Percentiles rank a stretch among this genome's conserved stretches.
Evolutionary conservation across 2,888 invertebrate species (phyloP).

Genomic region (Polymixis lichenea): DNA sequence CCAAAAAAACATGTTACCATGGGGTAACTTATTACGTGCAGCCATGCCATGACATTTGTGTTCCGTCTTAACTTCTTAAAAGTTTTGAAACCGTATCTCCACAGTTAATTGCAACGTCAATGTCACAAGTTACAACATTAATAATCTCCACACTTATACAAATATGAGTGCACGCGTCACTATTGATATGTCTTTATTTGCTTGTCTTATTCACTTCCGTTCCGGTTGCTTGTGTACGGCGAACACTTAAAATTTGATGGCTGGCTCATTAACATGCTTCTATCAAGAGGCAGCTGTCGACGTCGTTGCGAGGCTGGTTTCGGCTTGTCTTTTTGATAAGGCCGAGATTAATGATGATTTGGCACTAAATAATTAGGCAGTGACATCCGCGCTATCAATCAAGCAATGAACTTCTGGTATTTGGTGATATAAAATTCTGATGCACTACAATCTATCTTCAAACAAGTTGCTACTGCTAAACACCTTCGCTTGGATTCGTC

Average conservation of each 20-base stretch:
- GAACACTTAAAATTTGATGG: constrained; percentile 39
- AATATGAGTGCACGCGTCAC: constrained; percentile 40
- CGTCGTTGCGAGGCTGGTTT: not conserved
- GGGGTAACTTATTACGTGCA: not conserved
- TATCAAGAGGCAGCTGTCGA: constrained; percentile 5
- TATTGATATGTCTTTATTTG: constrained; percentile 59
- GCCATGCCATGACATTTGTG: not conserved
- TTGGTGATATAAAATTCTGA: not conserved
- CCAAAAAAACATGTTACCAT: not conserved
- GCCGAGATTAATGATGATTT: constrained; percentile 16
- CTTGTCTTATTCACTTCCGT: constrained; percentile 58
- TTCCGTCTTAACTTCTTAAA: constrained; percentile 14
- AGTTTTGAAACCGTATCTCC: constrained; percentile 18
- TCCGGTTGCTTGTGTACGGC: constrained; percentile 30
- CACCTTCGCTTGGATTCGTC: not conserved
- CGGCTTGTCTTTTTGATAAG: constrained; percentile 15
- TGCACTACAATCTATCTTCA: not conserved
- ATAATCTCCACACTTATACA: constrained; percentile 40
- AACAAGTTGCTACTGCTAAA: not conserved
- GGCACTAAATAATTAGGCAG: not conserved
- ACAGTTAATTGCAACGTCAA: constrained; percentile 28
- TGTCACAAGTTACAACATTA: constrained; percentile 33
- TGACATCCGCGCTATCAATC: constrained; percentile 8
- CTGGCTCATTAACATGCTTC: constrained; percentile 31
- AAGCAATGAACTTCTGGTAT: not conserved